These are phyloP conservation scores for Chelmon rostratus DNA, from an alignment of 2,797 vertebrate species.

Conservation along the genomic window DNA sequence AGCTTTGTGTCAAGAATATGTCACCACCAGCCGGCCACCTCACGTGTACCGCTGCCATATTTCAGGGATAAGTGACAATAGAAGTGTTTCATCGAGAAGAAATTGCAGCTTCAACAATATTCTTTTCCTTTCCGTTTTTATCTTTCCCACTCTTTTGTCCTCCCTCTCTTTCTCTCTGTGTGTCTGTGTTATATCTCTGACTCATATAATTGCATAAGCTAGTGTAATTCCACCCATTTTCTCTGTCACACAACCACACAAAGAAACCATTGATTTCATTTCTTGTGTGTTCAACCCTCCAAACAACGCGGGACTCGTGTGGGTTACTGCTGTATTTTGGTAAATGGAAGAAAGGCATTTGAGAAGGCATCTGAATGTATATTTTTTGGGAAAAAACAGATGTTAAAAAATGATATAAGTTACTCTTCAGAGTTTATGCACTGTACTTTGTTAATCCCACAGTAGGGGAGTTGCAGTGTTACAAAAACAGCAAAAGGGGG, in stretches of 20 bases:
- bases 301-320: constrained; percentile 40
- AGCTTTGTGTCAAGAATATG: constrained; percentile 33
- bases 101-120: constrained; percentile 38
- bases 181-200: constrained; percentile 58
- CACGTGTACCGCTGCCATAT: neutral
- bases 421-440: neutral
- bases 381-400: neutral
- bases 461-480: too few relatives aligned
- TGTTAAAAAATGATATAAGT: neutral
- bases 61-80: constrained; percentile 28
- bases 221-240: constrained; percentile 60
- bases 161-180: constrained; percentile 5
- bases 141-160: constrained; percentile 15
- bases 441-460: too few relatives aligned
- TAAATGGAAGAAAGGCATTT: neutral
- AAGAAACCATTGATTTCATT: constrained; percentile 66
- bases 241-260: constrained; percentile 55
- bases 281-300: constrained; percentile 38
- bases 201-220: constrained; percentile 60
- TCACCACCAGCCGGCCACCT: neutral
- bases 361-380: constrained; percentile 12
- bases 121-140: constrained; percentile 20
- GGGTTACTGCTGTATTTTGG: neutral
- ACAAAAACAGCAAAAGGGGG: too few relatives aligned
- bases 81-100: constrained; percentile 3